Percentiles rank a stretch among this genome's conserved stretches.
phyloP scores from a whole-genome alignment of 2,113 vertebrate genomes.

The Zosterops japonicus region DNA sequence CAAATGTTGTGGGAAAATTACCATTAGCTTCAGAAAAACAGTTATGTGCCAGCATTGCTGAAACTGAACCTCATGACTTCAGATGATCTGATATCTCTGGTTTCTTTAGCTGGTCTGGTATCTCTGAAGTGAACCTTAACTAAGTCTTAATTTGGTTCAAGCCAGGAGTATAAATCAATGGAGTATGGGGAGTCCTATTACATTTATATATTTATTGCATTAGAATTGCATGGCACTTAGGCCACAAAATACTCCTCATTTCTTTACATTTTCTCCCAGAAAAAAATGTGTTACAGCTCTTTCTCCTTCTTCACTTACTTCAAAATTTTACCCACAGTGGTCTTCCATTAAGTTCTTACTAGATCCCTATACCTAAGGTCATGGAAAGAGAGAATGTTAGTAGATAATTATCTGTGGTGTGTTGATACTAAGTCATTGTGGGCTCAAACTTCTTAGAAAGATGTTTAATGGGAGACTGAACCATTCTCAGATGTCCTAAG shows the following conservation, averaged over 20 bases:
- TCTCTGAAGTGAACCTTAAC: neutral
- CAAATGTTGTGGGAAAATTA: neutral
- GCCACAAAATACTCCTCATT: neutral
- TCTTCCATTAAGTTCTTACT: neutral
- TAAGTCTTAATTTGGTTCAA: neutral
- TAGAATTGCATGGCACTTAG: neutral
- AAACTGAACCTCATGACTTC: neutral
- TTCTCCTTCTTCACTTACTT: neutral
- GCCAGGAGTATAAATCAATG: neutral
- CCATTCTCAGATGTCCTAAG: neutral
- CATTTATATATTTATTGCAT: neutral
- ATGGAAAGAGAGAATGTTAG: neutral
- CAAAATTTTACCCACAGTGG: neutral
- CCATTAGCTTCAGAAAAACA: slow-evolving; percentile 3
- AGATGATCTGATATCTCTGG: neutral
- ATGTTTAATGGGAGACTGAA: neutral
- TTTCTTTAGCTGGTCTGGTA: neutral
- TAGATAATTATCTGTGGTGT: neutral
- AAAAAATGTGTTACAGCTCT: neutral
- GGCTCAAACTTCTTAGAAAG: neutral
- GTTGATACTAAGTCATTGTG: neutral
- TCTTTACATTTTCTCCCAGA: neutral
- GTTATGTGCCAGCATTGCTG: neutral
- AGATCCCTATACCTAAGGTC: neutral
- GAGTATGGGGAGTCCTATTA: neutral